phyloP scores from a whole-genome alignment of 2,797 vertebrate genomes.

The Eupleurogrammus muticus region DNA sequence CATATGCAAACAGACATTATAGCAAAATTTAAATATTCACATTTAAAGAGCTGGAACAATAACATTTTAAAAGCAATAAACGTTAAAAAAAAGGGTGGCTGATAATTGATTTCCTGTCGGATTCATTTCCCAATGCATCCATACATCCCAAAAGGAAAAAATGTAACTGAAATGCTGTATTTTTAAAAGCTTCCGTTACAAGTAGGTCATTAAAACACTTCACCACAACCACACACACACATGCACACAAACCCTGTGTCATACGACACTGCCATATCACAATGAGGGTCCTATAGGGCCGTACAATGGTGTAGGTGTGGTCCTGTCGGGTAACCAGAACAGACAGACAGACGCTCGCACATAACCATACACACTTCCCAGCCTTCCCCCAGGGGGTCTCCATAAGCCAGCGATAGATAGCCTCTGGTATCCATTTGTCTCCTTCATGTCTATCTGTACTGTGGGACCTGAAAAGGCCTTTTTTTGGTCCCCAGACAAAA shows the following conservation, averaged over 20 bases:
- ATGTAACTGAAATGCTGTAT: neutral
- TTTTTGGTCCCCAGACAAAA: conserved; percentile 60
- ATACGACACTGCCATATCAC: conserved; percentile 60
- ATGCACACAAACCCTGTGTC: conserved; percentile 34
- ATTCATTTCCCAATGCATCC: neutral
- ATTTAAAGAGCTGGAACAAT: no score
- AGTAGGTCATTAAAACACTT: conserved; percentile 15
- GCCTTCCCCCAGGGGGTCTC: conserved; percentile 46
- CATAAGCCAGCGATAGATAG: conserved; percentile 59
- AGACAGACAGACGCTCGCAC: conserved; percentile 48
- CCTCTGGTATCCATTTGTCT: conserved; percentile 57
- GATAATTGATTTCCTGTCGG: no score
- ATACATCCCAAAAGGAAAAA: neutral
- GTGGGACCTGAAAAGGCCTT: conserved; percentile 47
- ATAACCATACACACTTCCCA: conserved; percentile 50
- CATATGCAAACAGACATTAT: no score
- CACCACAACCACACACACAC: conserved; percentile 11
- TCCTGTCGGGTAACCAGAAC: conserved; percentile 56
- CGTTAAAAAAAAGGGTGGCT: no score
- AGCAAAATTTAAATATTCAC: no score
- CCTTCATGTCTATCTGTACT: conserved; percentile 41
- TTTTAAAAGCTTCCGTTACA: conserved; percentile 2
- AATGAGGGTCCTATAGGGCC: conserved; percentile 53
- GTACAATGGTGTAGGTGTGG: conserved; percentile 74
- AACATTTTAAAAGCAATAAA: no score